Percentiles rank a stretch among this genome's conserved stretches.
phyloP scores from a whole-genome alignment of 2,888 invertebrate genomes.

The Diarsia rubi region DNA sequence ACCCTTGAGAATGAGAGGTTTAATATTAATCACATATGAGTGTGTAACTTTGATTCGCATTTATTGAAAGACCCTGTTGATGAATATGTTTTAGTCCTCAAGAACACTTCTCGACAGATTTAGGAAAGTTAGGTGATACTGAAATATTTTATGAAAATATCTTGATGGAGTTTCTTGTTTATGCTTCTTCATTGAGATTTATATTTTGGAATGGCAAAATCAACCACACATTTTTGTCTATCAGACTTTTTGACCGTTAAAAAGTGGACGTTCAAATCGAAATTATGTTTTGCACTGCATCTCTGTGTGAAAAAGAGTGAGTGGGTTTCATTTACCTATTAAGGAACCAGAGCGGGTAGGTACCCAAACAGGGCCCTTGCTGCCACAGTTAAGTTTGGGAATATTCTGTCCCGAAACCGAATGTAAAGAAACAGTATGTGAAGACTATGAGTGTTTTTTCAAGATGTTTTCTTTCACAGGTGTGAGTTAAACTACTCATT shows the following conservation, averaged over 20 bases:
- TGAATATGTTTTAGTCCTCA: neutral
- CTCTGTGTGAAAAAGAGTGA: neutral
- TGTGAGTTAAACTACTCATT: neutral
- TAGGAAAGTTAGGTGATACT: neutral
- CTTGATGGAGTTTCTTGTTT: neutral
- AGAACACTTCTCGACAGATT: neutral
- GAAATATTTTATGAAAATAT: neutral
- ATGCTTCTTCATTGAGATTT: neutral
- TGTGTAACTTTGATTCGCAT: constrained; percentile 30
- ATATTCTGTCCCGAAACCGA: no score
- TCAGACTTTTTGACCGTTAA: neutral
- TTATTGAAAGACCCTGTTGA: neutral
- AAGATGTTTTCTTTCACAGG: neutral
- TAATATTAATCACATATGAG: constrained; percentile 45
- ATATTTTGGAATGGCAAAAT: neutral
- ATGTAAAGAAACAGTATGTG: no score
- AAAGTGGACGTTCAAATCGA: neutral
- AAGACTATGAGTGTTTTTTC: neutral
- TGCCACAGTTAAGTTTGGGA: neutral
- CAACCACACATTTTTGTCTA: neutral
- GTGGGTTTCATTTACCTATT: neutral
- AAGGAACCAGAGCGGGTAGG: neutral
- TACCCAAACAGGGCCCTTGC: neutral
- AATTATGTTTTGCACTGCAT: neutral
- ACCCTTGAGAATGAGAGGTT: constrained; percentile 38